Percentiles rank a stretch among this genome's conserved stretches.
Evolutionary conservation across 2,888 invertebrate genomes (phyloP).

Genomic region (Loripinus fragilis): DNA sequence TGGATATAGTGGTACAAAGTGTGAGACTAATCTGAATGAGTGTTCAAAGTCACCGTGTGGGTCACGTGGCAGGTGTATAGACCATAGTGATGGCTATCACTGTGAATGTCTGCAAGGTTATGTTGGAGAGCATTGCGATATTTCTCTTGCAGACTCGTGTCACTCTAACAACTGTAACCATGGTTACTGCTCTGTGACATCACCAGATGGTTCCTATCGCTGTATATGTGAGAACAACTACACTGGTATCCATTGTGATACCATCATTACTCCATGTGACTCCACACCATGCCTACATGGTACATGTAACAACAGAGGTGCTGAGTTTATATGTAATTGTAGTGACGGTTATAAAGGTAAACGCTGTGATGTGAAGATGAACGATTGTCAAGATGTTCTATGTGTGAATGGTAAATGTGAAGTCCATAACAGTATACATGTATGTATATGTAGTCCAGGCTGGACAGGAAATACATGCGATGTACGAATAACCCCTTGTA

Average conservation of each 20-base stretch:
- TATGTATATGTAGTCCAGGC: constrained; percentile 34
- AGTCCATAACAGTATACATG: constrained; percentile 7
- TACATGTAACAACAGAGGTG: neutral
- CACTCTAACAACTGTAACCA: constrained; percentile 9
- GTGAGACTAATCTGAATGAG: constrained; percentile 41
- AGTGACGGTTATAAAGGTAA: neutral
- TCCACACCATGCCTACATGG: neutral
- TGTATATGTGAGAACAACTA: neutral
- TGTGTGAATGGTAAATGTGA: constrained; percentile 41
- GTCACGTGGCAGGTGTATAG: constrained; percentile 36
- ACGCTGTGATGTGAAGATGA: neutral
- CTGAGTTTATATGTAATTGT: neutral
- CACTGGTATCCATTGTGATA: neutral
- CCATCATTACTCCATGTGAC: neutral
- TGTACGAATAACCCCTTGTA: neutral
- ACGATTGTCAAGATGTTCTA: neutral
- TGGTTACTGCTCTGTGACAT: neutral
- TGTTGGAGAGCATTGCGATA: constrained; percentile 38
- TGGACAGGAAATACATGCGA: constrained; percentile 41
- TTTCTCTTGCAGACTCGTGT: constrained; percentile 31
- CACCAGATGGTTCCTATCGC: neutral
- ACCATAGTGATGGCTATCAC: constrained; percentile 39
- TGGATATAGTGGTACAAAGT: constrained; percentile 37
- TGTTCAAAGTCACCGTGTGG: constrained; percentile 41
- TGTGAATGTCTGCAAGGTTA: constrained; percentile 36